Percentiles rank a stretch among this genome's conserved stretches.
Conservation (phyloP, 1,140 invertebrate genomes). For the Trichoplusia ni region DNA sequence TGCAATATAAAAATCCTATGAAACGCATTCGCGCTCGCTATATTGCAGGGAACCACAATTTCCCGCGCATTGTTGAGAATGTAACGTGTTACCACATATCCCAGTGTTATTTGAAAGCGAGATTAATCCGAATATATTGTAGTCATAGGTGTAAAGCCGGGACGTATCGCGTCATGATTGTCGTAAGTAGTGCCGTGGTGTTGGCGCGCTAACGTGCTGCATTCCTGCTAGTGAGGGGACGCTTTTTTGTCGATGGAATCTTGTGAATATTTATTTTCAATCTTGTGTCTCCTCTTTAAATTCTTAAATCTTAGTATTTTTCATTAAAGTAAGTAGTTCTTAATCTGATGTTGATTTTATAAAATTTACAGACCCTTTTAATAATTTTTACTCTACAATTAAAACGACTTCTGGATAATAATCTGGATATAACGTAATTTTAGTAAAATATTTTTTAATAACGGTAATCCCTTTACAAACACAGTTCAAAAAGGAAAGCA, state of each 20-base stretch:
- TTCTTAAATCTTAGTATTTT: no score
- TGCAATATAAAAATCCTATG: constrained; percentile 8
- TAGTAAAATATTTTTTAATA: no score
- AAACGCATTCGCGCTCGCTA: not conserved
- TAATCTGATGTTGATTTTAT: no score
- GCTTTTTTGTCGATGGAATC: not conserved
- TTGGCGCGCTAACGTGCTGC: not conserved
- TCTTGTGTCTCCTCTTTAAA: not conserved
- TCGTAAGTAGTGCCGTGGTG: constrained; percentile 1
- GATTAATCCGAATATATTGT: constrained; percentile 14
- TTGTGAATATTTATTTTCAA: no score
- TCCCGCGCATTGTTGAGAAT: not conserved
- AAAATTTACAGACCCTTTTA: no score
- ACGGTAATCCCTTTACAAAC: no score
- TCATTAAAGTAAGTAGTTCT: no score
- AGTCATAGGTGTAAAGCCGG: not conserved
- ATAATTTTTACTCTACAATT: no score
- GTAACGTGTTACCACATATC: not conserved
- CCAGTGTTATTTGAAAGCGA: not conserved
- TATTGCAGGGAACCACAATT: not conserved
- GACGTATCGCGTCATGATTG: not conserved
- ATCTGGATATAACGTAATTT: no score
- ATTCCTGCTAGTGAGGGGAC: not conserved
- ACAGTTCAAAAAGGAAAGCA: no score
- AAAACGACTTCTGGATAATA: no score